These are phyloP conservation scores for Caenorhabditis japonica DNA, from an alignment of 2,888 invertebrate species.

Conservation along the genomic window DNA sequence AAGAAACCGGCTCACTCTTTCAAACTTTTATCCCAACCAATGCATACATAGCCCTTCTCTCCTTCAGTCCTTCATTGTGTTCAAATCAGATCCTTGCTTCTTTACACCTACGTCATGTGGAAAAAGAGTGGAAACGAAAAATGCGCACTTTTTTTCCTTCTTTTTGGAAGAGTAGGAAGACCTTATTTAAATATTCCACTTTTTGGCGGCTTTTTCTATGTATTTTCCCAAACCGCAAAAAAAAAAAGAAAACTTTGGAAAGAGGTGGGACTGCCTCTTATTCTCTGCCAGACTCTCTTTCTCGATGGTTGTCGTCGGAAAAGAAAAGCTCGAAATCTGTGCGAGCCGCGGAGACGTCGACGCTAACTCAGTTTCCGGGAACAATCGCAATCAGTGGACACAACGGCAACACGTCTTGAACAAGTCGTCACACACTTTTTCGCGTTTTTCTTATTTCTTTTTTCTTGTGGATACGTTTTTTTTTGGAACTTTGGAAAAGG, in stretches of 20 bases:
- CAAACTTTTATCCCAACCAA: too few species aligned
- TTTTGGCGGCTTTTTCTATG: conserved; percentile 8
- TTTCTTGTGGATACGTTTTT: conserved; percentile 1
- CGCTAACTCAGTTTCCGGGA: conserved; percentile 49
- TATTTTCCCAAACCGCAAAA: too few species aligned
- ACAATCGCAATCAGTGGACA: conserved; percentile 45
- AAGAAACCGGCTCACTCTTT: conserved; percentile 14
- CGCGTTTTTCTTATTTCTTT: conserved; percentile 6
- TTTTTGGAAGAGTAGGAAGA: neutral
- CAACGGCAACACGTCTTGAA: conserved; percentile 5
- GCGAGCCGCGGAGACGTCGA: conserved; percentile 27
- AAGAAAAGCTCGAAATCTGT: conserved; percentile 23
- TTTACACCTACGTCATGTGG: too few species aligned
- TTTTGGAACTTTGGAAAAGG: too few species aligned
- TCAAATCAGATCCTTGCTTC: too few species aligned
- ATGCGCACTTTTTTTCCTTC: too few species aligned
- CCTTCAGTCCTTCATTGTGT: too few species aligned
- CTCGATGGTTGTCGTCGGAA: conserved; percentile 19
- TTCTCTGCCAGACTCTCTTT: conserved; percentile 5
- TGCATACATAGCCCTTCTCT: too few species aligned
- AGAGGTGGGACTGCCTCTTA: conserved; percentile 23
- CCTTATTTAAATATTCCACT: conserved; percentile 37
- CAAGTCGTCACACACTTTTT: conserved; percentile 6
- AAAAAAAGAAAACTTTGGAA: conserved; percentile 28
- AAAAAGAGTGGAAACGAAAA: too few species aligned